Base-by-base conservation (phyloP, 2,888 invertebrate genomes). In the Saturnia pavonia region DNA sequence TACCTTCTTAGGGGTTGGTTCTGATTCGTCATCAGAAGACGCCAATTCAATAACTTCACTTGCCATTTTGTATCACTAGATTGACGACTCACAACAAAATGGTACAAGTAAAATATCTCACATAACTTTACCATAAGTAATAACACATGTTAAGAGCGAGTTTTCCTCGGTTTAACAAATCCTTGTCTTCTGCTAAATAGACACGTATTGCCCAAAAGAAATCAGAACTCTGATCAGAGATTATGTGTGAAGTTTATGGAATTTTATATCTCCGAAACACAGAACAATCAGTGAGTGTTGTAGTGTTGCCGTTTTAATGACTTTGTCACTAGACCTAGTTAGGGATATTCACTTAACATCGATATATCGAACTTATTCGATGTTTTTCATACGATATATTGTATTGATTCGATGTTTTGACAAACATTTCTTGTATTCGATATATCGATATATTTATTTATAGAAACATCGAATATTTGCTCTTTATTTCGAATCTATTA, bases 1-100 rank as follows among this genome's bases (percentile, higher is more conserved):
- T 71, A 94, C 94, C 86, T 88, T 91, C 79, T 92, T 93, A 22
- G 87, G 86, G 42, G 85, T 85, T 75, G 92, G 91, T 77, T 87
- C 85, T 16, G 85, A 75, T 71, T 94, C 94, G 74, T 94, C 94
- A 71, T 94, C 94, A 63, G 94, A 94, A 77, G 94, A 94, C 67
- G 87, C 92, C 77, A 93, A 84, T 81, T 92, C 92, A 74, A 94
- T 94, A 71, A 94, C 91, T 71, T 88, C 86, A 77, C 83, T 86
- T 80, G 87, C 88, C 92, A 92, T 93, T 75, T 81, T 85, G 76
- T 68, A 72, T 69, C 45, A 63, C 73, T 34, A 65, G 19, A 65
- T 43, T 16, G 9, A 40, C 65, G 22, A 40, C 48, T 34, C 22
- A 42, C 6, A 22, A 11, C n/a, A 25, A 69, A 42, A 69, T 48